A percentile compares a stretch with the other conserved stretches of the same genome.
Conservation (phyloP, 2,797 vertebrate genomes). For the Clarias pachynema region DNA sequence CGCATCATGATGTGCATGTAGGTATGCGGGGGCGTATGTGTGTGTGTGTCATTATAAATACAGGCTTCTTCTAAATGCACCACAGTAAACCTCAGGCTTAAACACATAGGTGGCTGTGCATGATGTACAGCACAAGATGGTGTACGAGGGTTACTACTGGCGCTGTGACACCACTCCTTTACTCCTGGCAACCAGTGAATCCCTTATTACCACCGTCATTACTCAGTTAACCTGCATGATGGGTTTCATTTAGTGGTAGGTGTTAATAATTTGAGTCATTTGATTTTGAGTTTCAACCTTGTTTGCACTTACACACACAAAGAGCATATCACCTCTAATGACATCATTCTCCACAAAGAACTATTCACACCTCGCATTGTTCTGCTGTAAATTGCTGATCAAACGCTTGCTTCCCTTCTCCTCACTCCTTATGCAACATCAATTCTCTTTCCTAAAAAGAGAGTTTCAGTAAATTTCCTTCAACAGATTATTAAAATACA, state of each 20-base stretch:
- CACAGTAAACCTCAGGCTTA: neutral
- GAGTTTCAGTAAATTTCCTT: neutral
- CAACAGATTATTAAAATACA: neutral
- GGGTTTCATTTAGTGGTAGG: neutral
- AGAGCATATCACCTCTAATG: neutral
- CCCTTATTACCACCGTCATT: neutral
- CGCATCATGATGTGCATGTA: too few relatives aligned
- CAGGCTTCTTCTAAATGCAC: neutral
- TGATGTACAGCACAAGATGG: neutral
- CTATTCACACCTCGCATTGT: neutral
- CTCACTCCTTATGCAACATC: neutral
- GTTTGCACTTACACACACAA: neutral
- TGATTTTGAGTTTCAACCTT: neutral
- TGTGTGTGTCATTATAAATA: neutral
- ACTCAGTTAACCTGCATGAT: neutral
- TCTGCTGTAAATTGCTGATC: neutral
- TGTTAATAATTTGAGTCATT: neutral
- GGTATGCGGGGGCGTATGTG: too few relatives aligned
- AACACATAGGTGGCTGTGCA: neutral
- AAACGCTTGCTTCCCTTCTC: neutral
- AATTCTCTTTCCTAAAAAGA: neutral
- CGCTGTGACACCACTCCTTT: neutral
- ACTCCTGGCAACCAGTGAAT: too few relatives aligned
- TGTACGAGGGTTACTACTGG: too few relatives aligned
- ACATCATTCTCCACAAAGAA: neutral